Evolutionary conservation across 92 coral and sea anemone species (phyloP), one percentile per base, ranked within the genome.

Genomic region (Phenganax stokvisi): DNA sequence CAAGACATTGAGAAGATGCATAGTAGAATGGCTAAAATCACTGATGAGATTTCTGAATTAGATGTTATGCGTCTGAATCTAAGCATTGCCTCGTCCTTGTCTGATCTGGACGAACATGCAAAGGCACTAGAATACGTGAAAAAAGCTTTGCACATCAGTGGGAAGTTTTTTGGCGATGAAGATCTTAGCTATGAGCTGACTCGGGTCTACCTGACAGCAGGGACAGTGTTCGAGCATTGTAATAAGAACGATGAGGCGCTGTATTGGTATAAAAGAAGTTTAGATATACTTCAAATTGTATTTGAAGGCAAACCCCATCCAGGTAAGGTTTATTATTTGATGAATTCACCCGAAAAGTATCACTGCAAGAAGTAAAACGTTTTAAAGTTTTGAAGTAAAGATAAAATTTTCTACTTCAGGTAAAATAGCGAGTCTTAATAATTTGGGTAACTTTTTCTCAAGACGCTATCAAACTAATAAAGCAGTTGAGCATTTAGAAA

Each of bases 181-280:
- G n/a, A 17, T 59, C 69, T 12, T 9, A 76, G 80, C 27, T 0
- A 10, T 6, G 10, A 25, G 68, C 58, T 76, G 68, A 68, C 67
- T 28, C 17, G 0, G 12, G 27, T 13, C 15, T 76, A 76, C 30
- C 12, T 10, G 9, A 25, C 1, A 28, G 80, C 80, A 56, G 80
- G 54, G 16, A 56, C 53, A 5, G 17, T 76, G 16, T 76, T 56
- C 28, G 68, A 57, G 8, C 67, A 4, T 56, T 76, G 80, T 16
- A 76, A 76, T 30, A 66, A 6, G 63, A 20, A 25, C 29, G 69
- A 76, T 52, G 16, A 76, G 7, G 80, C 67, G 10, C 67, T 76
- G 80, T 56, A 29, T 56, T 76, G 55, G 64, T 75, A 75, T 64
- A 44, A 76, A 47, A 51, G 67, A 76, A 54, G 68, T 58, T 76